These are phyloP conservation scores for Merodon equestris DNA, from an alignment of 2,888 invertebrate species.

Conservation along the genomic window DNA sequence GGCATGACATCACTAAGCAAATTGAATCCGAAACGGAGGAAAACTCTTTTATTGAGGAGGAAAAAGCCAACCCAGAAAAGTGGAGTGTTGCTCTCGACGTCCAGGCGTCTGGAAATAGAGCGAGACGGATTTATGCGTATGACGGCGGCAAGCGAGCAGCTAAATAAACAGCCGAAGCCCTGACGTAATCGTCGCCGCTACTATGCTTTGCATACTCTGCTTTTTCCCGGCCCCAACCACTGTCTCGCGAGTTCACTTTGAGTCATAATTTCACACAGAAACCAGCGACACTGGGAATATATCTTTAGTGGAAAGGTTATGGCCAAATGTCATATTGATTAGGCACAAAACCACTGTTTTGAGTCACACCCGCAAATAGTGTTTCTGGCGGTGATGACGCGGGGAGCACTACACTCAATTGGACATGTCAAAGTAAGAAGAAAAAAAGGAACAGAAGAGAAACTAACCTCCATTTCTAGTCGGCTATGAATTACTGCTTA, in stretches of 20 bases:
- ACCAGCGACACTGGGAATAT: neutral
- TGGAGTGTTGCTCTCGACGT: constrained; percentile 40
- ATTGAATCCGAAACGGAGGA: constrained; percentile 2
- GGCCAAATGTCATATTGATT: constrained; percentile 62
- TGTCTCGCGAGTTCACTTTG: no score
- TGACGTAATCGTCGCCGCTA: constrained; percentile 59
- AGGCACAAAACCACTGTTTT: constrained; percentile 47
- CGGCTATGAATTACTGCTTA: constrained; percentile 27
- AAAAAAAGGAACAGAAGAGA: constrained; percentile 23
- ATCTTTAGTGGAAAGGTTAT: constrained; percentile 45
- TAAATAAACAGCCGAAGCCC: constrained; percentile 41
- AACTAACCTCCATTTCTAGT: constrained; percentile 58
- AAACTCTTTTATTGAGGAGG: constrained; percentile 8
- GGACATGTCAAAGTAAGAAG: constrained; percentile 33
- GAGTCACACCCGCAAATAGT: constrained; percentile 64
- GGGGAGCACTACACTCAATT: constrained; percentile 40
- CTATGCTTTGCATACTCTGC: constrained; percentile 32
- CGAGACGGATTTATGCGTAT: constrained; percentile 37
- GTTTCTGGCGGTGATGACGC: constrained; percentile 10
- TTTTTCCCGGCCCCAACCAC: no score
- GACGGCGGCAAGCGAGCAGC: constrained; percentile 49
- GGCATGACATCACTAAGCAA: constrained; percentile 56
- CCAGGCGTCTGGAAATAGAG: constrained; percentile 36
- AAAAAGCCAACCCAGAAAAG: constrained; percentile 33
- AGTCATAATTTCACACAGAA: no score